Conservation (phyloP, 1,140 invertebrate species). For the Drosophila nebulosa region DNA sequence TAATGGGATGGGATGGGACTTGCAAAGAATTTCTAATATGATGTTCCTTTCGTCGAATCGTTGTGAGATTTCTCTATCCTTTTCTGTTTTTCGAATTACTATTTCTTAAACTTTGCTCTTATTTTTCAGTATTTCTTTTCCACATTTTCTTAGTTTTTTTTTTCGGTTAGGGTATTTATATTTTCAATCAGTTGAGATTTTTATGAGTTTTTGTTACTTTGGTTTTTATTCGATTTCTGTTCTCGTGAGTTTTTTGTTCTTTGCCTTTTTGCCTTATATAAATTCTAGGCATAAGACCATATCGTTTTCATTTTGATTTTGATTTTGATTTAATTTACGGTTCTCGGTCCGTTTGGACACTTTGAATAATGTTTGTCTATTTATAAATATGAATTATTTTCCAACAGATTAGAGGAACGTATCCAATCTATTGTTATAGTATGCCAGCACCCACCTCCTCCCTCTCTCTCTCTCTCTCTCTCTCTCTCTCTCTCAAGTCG, state of each 20-base stretch:
- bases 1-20: too few relatives aligned
- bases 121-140: not conserved
- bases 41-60: too few relatives aligned
- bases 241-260: slow-evolving; percentile 39
- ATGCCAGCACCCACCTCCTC: too few relatives aligned
- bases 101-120: not conserved
- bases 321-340: slow-evolving; percentile 76
- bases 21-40: too few relatives aligned
- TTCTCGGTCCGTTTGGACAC: slow-evolving; percentile 64
- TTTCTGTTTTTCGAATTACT: not conserved
- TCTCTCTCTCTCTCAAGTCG: not conserved
- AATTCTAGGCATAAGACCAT: slow-evolving; percentile 70
- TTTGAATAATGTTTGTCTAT: slow-evolving; percentile 78
- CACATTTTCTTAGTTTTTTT: not conserved
- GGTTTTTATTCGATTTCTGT: not conserved
- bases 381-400: slow-evolving; percentile 78
- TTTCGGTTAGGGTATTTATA: not conserved
- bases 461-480: not conserved
- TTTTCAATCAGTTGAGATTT: not conserved
- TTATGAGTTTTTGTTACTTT: not conserved
- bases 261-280: slow-evolving; percentile 47
- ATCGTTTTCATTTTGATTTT: slow-evolving; percentile 72
- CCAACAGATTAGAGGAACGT: slow-evolving; percentile 48
- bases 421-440: slow-evolving; percentile 12
- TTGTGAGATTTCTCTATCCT: too few relatives aligned